Conservation (phyloP, 2,113 vertebrate genomes). For the Hippocampus abdominalis region DNA sequence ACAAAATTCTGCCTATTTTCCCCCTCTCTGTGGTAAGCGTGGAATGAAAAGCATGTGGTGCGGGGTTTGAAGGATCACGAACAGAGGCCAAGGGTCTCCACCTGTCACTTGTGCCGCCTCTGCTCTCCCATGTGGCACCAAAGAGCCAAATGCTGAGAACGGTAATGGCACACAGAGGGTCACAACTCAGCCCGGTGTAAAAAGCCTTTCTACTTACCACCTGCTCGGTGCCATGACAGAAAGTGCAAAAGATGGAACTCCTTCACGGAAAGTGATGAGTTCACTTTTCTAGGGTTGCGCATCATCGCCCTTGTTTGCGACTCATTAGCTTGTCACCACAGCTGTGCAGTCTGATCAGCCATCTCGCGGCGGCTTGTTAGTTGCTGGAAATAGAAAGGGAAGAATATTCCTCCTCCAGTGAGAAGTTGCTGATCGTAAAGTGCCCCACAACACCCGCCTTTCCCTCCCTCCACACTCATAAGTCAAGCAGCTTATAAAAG, state of each 20-base stretch:
- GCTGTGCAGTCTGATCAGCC: background rate
- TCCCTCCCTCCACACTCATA: background rate
- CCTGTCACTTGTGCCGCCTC: slow-evolving; percentile 40
- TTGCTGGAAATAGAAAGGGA: background rate
- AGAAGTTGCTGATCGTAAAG: background rate
- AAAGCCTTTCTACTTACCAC: background rate
- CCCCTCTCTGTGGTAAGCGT: background rate
- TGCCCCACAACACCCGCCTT: background rate
- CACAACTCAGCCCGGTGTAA: slow-evolving; percentile 13
- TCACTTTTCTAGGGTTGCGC: background rate
- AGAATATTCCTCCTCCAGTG: background rate
- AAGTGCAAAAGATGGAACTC: background rate
- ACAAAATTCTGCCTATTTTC: background rate
- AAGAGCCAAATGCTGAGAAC: slow-evolving; percentile 28
- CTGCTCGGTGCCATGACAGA: background rate
- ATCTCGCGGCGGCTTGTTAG: background rate
- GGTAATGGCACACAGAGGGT: slow-evolving; percentile 19
- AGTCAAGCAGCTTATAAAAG: slow-evolving; percentile 18
- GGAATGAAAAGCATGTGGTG: slow-evolving; percentile 45
- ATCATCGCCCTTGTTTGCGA: background rate
- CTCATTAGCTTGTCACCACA: background rate
- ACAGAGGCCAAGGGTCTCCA: slow-evolving; percentile 39
- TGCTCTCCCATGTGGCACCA: slow-evolving; percentile 33
- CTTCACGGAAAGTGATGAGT: background rate
- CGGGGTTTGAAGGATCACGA: slow-evolving; percentile 19